Percentiles rank a stretch among this genome's conserved stretches.
These are phyloP conservation scores for Eubasilissa regina DNA, from an alignment of 1,140 invertebrate genomes.

Conservation along the genomic window DNA sequence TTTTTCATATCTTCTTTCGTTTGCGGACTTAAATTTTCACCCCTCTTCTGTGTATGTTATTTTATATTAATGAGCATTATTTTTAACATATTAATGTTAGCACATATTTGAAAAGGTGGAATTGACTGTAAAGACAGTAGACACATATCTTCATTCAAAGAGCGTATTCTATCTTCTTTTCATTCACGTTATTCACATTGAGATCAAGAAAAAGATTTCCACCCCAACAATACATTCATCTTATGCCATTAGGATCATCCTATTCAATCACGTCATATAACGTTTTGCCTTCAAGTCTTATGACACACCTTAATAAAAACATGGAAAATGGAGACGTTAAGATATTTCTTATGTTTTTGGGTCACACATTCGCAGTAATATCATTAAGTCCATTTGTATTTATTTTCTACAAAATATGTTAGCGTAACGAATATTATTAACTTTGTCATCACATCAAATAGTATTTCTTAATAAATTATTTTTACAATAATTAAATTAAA, in stretches of 20 bases:
- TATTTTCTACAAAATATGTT: too few relatives aligned
- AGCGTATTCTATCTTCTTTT: not conserved
- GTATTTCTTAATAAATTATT: too few relatives aligned
- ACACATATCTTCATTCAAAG: slow-evolving; percentile 8
- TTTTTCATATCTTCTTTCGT: too few relatives aligned
- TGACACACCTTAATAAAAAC: slow-evolving; percentile 56
- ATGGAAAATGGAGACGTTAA: slow-evolving; percentile 38
- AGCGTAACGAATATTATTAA: too few relatives aligned
- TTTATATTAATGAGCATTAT: not conserved
- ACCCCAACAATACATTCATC: slow-evolving; percentile 51
- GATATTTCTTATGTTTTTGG: slow-evolving; percentile 55
- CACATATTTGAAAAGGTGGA: not conserved
- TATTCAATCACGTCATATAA: slow-evolving; percentile 55
- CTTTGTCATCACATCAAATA: too few relatives aligned
- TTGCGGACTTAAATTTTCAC: not conserved
- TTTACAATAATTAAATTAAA: too few relatives aligned
- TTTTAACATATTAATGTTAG: not conserved
- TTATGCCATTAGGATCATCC: slow-evolving; percentile 51
- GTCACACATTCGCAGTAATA: slow-evolving; percentile 40
- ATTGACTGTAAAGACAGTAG: not conserved
- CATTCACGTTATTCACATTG: not conserved
- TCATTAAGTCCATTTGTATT: too few relatives aligned
- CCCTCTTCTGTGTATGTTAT: not conserved
- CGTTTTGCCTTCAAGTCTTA: slow-evolving; percentile 38
- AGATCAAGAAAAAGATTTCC: slow-evolving; percentile 30